These are phyloP conservation scores for Diplodus sargus DNA, from an alignment of 2,797 vertebrate genomes.

Conservation along the genomic window DNA sequence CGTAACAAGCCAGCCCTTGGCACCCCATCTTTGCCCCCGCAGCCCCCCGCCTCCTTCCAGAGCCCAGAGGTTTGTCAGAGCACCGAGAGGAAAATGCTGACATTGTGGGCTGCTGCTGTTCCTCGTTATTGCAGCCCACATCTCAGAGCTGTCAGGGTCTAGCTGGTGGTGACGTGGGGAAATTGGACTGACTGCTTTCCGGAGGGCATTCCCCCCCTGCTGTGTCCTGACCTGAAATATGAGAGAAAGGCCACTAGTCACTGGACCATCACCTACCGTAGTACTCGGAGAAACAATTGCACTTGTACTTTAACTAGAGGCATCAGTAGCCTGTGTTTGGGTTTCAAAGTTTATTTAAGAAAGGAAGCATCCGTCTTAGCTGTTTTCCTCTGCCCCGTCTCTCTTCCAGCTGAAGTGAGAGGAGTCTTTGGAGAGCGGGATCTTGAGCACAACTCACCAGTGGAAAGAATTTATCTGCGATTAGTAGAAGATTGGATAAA, in stretches of 20 bases:
- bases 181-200: conserved; percentile 83
- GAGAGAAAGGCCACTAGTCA: conserved; percentile 60
- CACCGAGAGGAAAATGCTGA: conserved; percentile 89
- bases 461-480: conserved; percentile 92
- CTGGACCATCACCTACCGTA: conserved; percentile 67
- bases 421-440: conserved; percentile 49
- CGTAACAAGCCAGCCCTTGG: conserved; percentile 87
- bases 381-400: conserved; percentile 2
- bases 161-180: conserved; percentile 88
- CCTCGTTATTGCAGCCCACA: conserved; percentile 89
- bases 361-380: conserved; percentile 19
- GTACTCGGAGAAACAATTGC: conserved; percentile 54
- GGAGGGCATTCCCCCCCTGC: conserved; percentile 50
- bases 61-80: conserved; percentile 73
- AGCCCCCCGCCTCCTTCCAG: conserved; percentile 40
- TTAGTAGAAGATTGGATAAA: conserved; percentile 92
- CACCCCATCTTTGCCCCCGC: conserved; percentile 43
- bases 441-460: conserved; percentile 81
- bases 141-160: conserved; percentile 90
- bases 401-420: conserved; percentile 49
- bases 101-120: conserved; percentile 82
- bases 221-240: conserved; percentile 65
- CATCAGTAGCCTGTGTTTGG: conserved; percentile 35
- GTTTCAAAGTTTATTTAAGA: conserved; percentile 59
- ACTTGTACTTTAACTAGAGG: conserved; percentile 38